Conservation (phyloP, 2,797 vertebrate genomes). For the Anableps anableps region DNA sequence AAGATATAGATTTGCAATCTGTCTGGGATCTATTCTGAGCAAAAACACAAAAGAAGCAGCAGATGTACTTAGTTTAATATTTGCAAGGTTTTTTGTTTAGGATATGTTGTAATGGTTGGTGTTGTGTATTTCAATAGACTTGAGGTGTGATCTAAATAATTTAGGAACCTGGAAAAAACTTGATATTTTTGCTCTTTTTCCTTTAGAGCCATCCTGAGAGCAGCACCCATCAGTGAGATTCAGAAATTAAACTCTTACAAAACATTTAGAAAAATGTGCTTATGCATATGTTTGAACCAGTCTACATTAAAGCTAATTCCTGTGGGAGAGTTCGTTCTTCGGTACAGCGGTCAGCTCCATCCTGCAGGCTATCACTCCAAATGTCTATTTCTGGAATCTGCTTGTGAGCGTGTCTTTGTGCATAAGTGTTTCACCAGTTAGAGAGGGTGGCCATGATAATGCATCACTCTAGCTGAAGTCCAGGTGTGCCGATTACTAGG, state of each 20-base stretch:
- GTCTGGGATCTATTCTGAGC: not conserved
- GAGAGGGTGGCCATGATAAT: not conserved
- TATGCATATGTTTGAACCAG: slow-evolving; percentile 6
- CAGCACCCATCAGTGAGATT: not conserved
- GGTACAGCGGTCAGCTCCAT: slow-evolving; percentile 48
- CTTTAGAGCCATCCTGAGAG: not conserved
- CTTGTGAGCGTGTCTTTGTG: not conserved
- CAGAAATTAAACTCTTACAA: not conserved
- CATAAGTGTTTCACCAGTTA: slow-evolving; percentile 1
- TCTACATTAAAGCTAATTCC: not conserved
- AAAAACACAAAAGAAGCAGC: not conserved
- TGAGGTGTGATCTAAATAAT: not conserved
- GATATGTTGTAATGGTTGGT: no score
- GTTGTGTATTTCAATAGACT: not conserved
- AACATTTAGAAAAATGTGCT: not conserved
- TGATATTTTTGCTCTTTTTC: not conserved
- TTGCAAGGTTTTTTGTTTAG: not conserved
- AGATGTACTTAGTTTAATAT: not conserved
- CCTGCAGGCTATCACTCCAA: slow-evolving; percentile 51
- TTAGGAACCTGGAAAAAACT: not conserved
- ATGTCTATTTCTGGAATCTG: slow-evolving; percentile 54
- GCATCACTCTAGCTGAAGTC: not conserved
- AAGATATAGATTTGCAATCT: not conserved
- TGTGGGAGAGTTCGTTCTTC: not conserved
- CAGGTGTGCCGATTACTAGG: not conserved